Evolutionary conservation across 1,140 invertebrate species (phyloP), one percentile per base, ranked within the genome.

Genomic region (Cydia strobilella): DNA sequence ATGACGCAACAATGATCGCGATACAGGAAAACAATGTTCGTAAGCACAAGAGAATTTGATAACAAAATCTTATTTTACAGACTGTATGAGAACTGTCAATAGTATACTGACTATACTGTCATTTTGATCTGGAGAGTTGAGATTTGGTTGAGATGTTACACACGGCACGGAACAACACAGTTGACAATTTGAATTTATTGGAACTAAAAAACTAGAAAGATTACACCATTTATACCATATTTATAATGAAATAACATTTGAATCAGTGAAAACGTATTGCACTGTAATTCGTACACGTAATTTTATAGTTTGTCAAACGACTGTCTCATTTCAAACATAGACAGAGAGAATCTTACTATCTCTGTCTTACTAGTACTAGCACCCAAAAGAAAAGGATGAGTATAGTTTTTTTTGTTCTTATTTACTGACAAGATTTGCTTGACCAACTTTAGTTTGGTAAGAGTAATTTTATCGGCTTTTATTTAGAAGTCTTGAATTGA

Each of bases 11-110:
- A 77, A 74, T 48, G 42, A 31, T 76, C 77, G 65, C 7, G 75
- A 76, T 75, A 79, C 72, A 79, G 72, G 74, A 77, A 80, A 81
- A 75, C 74, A 74, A 72, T 72, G 73, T 66, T 74, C 76, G 66
- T 73, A 79, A 76, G 81, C 75, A 82, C 83, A 72, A 63, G 74
- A 76, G 74, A 82, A 82, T 80, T 83, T 83, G 78, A 80, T 85
- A 84, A 81, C 77, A 82, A 82, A 76, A 77, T 78, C 78, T 72
- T 69, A 23, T 66, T 59, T 69, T 69, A 59, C 20, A 23, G 5
- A 59, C n/a, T 9, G 18, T 59, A 10, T 20, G 54, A 59, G 54
- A 59, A 59, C 54, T 59, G 65, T 69, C 65, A 69, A n/a, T n/a
- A n/a, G n/a, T n/a, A n/a, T n/a, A n/a, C n/a, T n/a, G n/a, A n/a